Conservation (phyloP, 2,888 invertebrate species). For the Malachius bipustulatus region DNA sequence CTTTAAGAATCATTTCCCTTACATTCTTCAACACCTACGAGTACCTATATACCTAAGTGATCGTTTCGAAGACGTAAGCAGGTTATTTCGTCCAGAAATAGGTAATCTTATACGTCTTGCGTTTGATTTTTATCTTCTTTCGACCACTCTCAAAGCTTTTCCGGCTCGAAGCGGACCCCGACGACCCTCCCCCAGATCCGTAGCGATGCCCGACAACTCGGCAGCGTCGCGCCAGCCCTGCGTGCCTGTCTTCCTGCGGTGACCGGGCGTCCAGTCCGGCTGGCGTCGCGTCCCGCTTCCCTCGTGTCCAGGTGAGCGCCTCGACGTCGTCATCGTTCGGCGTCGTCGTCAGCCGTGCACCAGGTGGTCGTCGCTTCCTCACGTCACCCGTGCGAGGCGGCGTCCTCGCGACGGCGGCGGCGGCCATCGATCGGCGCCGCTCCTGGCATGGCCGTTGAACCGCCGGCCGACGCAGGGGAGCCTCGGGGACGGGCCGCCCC, state of each 20-base stretch:
- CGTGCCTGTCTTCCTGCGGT: constrained; percentile 5
- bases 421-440: constrained; percentile 35
- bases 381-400: constrained; percentile 17
- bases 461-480: constrained; percentile 25
- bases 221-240: constrained; percentile 3
- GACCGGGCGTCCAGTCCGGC: constrained; percentile 14
- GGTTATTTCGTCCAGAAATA: no score
- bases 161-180: no score
- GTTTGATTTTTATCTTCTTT: no score
- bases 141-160: no score
- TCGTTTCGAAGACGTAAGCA: no score
- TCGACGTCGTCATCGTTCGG: constrained; percentile 5
- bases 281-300: constrained; percentile 8
- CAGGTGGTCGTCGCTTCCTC: constrained; percentile 15
- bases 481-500: constrained; percentile 38
- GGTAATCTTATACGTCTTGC: no score
- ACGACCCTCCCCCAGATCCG: not conserved
- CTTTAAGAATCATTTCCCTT: no score
- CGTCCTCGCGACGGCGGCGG: constrained; percentile 25
- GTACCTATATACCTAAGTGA: no score
- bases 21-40: no score
- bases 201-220: constrained; percentile 4
- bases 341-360: constrained; percentile 13
- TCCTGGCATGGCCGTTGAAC: constrained; percentile 25
- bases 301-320: no score